Evolutionary conservation across 2,113 vertebrate genomes (phyloP).

Genomic region (Haemorhous mexicanus): DNA sequence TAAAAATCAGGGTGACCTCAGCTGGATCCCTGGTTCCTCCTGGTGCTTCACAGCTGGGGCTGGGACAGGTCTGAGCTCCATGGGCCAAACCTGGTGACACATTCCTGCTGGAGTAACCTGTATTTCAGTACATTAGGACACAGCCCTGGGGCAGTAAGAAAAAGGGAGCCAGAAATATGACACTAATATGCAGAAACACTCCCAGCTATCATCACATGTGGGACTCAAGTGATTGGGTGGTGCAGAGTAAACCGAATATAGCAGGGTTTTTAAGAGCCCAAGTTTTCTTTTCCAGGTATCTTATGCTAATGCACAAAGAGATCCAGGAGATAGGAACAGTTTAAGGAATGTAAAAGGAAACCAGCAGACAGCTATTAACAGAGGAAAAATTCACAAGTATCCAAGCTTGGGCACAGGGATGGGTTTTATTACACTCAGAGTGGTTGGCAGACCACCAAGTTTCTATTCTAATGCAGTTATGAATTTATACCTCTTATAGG

Average conservation of each 20-base stretch:
- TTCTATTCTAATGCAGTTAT: neutral
- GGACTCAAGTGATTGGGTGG: neutral
- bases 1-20: neutral
- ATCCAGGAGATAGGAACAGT: constrained; percentile 28
- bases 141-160: neutral
- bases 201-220: neutral
- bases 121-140: neutral
- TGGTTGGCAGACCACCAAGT: constrained; percentile 27
- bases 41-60: neutral
- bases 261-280: neutral
- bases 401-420: neutral
- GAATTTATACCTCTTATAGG: neutral
- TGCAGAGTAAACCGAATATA: neutral
- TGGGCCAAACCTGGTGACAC: neutral
- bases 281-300: neutral
- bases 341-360: constrained; percentile 44
- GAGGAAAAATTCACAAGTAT: constrained; percentile 49
- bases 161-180: neutral
- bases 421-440: constrained; percentile 11
- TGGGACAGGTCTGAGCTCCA: neutral
- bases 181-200: neutral
- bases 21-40: neutral
- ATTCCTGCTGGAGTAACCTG: neutral
- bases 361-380: constrained; percentile 26
- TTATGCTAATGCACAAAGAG: constrained; percentile 19